phyloP scores from a whole-genome alignment of 1,140 invertebrate species.

The Spodoptera frugiperda region DNA sequence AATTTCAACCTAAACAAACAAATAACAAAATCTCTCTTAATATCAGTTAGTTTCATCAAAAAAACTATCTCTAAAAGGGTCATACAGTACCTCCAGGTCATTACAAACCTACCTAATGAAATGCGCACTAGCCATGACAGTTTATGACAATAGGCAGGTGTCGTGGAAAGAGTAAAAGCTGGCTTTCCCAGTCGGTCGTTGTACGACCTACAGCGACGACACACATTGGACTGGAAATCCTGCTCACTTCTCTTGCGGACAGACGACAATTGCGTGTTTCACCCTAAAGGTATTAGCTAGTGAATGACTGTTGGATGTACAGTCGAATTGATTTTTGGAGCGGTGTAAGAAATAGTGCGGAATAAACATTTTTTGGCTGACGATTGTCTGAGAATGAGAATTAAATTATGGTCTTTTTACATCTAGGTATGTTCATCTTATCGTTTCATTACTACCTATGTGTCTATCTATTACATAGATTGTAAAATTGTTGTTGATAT shows the following conservation, averaged over 20 bases:
- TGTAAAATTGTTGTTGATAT: too few relatives aligned
- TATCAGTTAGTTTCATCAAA: too few relatives aligned
- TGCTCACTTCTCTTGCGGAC: conserved; percentile 65
- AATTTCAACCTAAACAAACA: too few relatives aligned
- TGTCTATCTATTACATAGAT: too few relatives aligned
- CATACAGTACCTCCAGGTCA: neutral
- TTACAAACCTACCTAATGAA: conserved; percentile 9
- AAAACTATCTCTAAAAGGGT: too few relatives aligned
- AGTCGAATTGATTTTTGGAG: neutral
- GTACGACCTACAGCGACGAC: conserved; percentile 77
- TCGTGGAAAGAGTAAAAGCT: conserved; percentile 73
- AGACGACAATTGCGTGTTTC: conserved; percentile 44
- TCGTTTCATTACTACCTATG: too few relatives aligned
- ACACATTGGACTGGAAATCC: conserved; percentile 79
- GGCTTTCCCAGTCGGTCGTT: conserved; percentile 75
- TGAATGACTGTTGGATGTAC: neutral
- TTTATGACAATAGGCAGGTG: conserved; percentile 75
- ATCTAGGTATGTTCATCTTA: too few relatives aligned
- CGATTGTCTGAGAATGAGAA: too few relatives aligned
- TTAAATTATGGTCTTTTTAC: too few relatives aligned
- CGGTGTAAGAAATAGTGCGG: neutral
- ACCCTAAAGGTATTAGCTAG: conserved; percentile 10
- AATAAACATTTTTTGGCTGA: too few relatives aligned
- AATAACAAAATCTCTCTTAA: too few relatives aligned
- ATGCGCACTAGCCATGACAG: conserved; percentile 46